Evolutionary conservation across 2,888 invertebrate genomes (phyloP).

Genomic region (Scaptomyza polygonia): DNA sequence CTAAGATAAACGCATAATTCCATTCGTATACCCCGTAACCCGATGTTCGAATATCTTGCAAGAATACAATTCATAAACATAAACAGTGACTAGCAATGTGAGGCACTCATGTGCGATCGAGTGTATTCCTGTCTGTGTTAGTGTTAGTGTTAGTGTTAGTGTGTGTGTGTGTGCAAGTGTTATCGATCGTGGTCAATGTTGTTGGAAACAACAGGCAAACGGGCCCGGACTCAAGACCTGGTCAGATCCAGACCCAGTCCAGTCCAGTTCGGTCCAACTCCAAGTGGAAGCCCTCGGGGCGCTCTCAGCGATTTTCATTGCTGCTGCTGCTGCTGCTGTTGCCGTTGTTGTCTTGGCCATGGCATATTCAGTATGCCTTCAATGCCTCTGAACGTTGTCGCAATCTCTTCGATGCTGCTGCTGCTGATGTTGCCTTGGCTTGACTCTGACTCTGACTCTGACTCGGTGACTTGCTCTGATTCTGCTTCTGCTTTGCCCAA

Average conservation of each 20-base stretch:
- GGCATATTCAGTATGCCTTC: slow-evolving; percentile 34
- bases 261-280: slow-evolving; percentile 38
- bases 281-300: slow-evolving; percentile 79
- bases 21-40: slow-evolving; percentile 25
- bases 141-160: neutral
- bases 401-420: slow-evolving; percentile 56
- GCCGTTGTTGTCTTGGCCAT: slow-evolving; percentile 39
- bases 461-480: slow-evolving; percentile 66
- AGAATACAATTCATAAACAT: slow-evolving; percentile 69
- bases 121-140: slow-evolving; percentile 7
- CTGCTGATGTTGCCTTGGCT: slow-evolving; percentile 40
- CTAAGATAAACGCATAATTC: slow-evolving; percentile 72
- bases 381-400: slow-evolving; percentile 69
- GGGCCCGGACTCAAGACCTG: slow-evolving; percentile 56
- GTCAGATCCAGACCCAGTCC: slow-evolving; percentile 62
- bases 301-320: slow-evolving; percentile 82
- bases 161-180: slow-evolving; percentile 43
- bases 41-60: slow-evolving; percentile 52
- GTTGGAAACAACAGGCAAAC: slow-evolving; percentile 56
- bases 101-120: slow-evolving; percentile 9
- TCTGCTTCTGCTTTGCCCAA: slow-evolving; percentile 42
- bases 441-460: slow-evolving; percentile 57
- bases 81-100: slow-evolving; percentile 45
- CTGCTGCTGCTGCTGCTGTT: slow-evolving; percentile 35
- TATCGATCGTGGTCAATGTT: slow-evolving; percentile 76